These are phyloP conservation scores for Nycticryphes semicollaris DNA, from an alignment of 2,113 vertebrate species.

Conservation along the genomic window DNA sequence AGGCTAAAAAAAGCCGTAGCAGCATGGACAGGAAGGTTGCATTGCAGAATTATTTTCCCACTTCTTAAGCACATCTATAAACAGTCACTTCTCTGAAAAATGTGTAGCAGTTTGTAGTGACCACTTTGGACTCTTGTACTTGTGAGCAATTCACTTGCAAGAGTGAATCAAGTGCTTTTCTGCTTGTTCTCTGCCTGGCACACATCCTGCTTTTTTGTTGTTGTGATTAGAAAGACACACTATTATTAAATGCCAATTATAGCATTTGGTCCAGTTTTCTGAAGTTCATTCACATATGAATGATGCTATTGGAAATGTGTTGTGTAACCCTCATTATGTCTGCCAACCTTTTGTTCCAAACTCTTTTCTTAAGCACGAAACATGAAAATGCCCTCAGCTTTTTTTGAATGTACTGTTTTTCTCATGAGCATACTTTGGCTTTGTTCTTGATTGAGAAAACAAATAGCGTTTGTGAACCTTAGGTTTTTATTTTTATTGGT, in stretches of 20 bases:
- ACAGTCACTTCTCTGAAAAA: not conserved
- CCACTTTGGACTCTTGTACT: not conserved
- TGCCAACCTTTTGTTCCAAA: not conserved
- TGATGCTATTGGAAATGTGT: not conserved
- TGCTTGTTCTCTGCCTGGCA: slow-evolving; percentile 5
- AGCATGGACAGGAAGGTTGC: not conserved
- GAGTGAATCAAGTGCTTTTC: slow-evolving; percentile 15
- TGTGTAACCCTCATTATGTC: not conserved
- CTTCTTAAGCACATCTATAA: not conserved
- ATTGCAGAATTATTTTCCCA: not conserved
- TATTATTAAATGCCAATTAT: slow-evolving; percentile 37
- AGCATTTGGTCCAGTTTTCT: slow-evolving; percentile 6
- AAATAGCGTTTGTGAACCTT: not conserved
- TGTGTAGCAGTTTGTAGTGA: not conserved
- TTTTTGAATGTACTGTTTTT: not conserved
- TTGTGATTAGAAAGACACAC: slow-evolving; percentile 28
- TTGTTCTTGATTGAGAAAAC: not conserved
- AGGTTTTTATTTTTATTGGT: not conserved
- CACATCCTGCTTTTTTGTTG: slow-evolving; percentile 32
- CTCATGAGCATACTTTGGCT: not conserved
- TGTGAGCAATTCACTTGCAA: not conserved
- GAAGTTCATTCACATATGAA: slow-evolving; percentile 18
- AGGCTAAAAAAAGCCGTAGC: not conserved
- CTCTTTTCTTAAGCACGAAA: not conserved
- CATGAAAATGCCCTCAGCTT: not conserved